These are phyloP conservation scores for Parnassius glacialis DNA, from an alignment of 2,888 invertebrate species.

Conservation along the genomic window DNA sequence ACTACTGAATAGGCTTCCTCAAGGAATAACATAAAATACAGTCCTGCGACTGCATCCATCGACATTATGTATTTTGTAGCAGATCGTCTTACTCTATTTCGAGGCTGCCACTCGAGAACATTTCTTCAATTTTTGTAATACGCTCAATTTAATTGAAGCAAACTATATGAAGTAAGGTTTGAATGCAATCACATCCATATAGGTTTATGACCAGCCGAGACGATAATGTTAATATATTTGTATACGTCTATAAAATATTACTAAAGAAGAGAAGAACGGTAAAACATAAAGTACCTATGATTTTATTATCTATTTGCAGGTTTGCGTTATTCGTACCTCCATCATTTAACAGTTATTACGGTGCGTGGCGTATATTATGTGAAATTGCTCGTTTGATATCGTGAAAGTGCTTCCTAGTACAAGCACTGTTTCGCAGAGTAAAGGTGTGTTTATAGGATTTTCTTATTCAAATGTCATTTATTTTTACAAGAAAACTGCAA, in stretches of 20 bases:
- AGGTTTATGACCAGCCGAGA: not conserved
- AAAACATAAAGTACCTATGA: conserved; percentile 3
- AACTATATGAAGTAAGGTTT: not conserved
- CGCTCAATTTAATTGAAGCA: not conserved
- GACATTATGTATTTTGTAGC: too few species aligned
- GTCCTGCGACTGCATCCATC: too few species aligned
- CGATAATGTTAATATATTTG: conserved; percentile 2
- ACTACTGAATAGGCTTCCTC: too few species aligned
- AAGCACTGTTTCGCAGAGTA: not conserved
- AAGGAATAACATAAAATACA: too few species aligned
- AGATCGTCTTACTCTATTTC: too few species aligned
- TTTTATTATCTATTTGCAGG: conserved; percentile 11
- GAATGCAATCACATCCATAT: not conserved
- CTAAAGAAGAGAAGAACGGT: not conserved
- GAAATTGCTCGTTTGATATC: conserved; percentile 14
- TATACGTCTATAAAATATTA: conserved; percentile 1
- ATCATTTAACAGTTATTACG: conserved; percentile 20
- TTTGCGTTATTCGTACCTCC: conserved; percentile 6
- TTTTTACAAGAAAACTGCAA: too few species aligned
- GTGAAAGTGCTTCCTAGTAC: conserved; percentile 15
- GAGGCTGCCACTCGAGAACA: too few species aligned
- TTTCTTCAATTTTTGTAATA: too few species aligned
- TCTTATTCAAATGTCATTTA: not conserved
- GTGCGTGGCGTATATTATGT: conserved; percentile 13
- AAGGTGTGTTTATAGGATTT: not conserved